Evolutionary conservation across 2,113 vertebrate genomes (phyloP).

Genomic region (Thamnaconus septentrionalis): DNA sequence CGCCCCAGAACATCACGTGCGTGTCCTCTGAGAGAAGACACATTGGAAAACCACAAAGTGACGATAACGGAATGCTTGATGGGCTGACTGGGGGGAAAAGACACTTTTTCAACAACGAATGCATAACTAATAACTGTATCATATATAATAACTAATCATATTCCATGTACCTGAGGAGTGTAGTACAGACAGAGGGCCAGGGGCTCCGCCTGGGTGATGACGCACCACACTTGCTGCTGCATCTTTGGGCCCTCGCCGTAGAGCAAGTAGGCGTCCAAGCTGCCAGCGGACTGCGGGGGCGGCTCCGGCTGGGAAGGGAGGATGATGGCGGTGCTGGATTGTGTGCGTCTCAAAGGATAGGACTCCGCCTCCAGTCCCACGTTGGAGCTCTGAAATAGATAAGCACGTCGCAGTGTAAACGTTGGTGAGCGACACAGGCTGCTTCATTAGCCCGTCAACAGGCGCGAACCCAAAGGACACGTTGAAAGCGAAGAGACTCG

Average conservation of each 20-base stretch:
- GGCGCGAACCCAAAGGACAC: too few relatives aligned
- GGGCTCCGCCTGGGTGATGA: conserved; percentile 84
- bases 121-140: too few relatives aligned
- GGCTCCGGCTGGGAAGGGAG: conserved; percentile 77
- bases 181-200: conserved; percentile 83
- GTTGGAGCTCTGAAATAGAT: too few relatives aligned
- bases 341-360: not conserved
- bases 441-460: not conserved
- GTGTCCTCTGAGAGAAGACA: not conserved
- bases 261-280: conserved; percentile 84
- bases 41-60: not conserved
- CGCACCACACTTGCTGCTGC: conserved; percentile 86
- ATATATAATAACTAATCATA: not conserved
- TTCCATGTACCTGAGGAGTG: conserved; percentile 79
- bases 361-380: too few relatives aligned
- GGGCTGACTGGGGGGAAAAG: too few relatives aligned
- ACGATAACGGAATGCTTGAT: too few relatives aligned
- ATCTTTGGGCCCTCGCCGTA: conserved; percentile 84
- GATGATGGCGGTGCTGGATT: not conserved
- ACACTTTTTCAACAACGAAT: too few relatives aligned
- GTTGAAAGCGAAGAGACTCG: conserved; percentile 30
- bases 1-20: not conserved
- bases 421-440: not conserved
- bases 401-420: too few relatives aligned
- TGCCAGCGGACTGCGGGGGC: conserved; percentile 78